phyloP scores from a whole-genome alignment of 2,113 vertebrate genomes.

The Paedocypris sp. region DNA sequence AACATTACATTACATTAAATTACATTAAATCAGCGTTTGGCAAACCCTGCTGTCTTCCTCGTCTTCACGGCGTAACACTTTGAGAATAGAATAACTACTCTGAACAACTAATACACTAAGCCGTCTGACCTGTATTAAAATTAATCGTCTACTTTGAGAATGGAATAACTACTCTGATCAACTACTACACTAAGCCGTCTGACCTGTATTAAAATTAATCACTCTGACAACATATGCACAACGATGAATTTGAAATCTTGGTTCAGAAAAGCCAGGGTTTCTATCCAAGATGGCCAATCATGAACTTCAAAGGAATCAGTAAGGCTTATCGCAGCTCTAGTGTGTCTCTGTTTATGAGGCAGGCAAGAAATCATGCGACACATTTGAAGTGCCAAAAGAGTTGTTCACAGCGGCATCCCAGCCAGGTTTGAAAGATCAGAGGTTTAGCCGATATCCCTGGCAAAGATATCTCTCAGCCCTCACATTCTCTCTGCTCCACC shows the following conservation, averaged over 20 bases:
- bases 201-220: background rate
- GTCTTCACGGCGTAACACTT: no score
- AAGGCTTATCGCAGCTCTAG: conserved; percentile 25
- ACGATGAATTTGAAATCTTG: background rate
- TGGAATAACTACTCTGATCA: no score
- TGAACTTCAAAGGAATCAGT: conserved; percentile 22
- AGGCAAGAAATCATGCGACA: conserved; percentile 29
- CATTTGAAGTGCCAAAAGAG: conserved; percentile 30
- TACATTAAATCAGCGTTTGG: no score
- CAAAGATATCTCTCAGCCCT: background rate
- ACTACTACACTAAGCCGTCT: no score
- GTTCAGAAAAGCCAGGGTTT: conserved; percentile 12
- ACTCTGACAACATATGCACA: background rate
- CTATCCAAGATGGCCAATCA: conserved; percentile 3
- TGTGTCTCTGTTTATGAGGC: conserved; percentile 20
- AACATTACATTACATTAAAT: no score
- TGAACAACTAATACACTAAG: no score
- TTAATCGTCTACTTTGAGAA: no score
- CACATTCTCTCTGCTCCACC: background rate
- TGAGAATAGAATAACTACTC: no score
- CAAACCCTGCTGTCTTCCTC: no score
- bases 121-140: background rate
- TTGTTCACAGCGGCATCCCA: background rate
- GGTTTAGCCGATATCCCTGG: background rate
- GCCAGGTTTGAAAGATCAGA: conserved; percentile 1